These are phyloP conservation scores for Emydura subglobosa DNA, from an alignment of 2,113 vertebrate species.

Conservation along the genomic window DNA sequence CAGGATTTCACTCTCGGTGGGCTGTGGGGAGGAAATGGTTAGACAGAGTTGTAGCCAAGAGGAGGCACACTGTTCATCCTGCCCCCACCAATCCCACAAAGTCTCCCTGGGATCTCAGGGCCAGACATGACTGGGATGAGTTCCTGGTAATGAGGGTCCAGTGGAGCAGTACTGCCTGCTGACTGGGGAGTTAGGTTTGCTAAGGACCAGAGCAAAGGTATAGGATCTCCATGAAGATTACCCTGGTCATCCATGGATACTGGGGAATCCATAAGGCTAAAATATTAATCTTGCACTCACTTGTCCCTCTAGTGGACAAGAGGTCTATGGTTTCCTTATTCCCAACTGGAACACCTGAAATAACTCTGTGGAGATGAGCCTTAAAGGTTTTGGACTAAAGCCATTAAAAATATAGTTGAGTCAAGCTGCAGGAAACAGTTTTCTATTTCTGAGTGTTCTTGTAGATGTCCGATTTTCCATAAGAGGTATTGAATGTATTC, in stretches of 20 bases:
- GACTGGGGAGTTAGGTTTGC: no score
- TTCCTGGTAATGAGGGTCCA: background rate
- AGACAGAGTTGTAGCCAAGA: background rate
- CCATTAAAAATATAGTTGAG: background rate
- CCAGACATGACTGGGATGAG: background rate
- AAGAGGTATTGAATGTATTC: background rate
- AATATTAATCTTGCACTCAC: background rate
- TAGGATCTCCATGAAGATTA: background rate
- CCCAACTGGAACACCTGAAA: background rate
- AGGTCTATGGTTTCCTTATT: background rate
- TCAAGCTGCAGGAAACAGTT: background rate
- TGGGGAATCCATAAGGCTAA: background rate
- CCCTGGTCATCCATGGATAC: background rate
- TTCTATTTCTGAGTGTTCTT: background rate
- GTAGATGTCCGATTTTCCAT: background rate
- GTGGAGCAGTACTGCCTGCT: background rate
- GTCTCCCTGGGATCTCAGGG: fast-evolving
- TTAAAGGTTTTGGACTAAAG: background rate
- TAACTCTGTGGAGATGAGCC: background rate
- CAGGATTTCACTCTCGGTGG: background rate
- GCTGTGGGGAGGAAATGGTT: background rate
- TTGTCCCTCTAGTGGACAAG: background rate
- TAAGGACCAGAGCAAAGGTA: background rate
- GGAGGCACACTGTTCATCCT: background rate
- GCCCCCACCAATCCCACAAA: background rate